A percentile compares a stretch with the other conserved stretches of the same genome.
These are phyloP conservation scores for Pristionchus maxplancki DNA, from an alignment of 2,888 invertebrate genomes.

Conservation along the genomic window DNA sequence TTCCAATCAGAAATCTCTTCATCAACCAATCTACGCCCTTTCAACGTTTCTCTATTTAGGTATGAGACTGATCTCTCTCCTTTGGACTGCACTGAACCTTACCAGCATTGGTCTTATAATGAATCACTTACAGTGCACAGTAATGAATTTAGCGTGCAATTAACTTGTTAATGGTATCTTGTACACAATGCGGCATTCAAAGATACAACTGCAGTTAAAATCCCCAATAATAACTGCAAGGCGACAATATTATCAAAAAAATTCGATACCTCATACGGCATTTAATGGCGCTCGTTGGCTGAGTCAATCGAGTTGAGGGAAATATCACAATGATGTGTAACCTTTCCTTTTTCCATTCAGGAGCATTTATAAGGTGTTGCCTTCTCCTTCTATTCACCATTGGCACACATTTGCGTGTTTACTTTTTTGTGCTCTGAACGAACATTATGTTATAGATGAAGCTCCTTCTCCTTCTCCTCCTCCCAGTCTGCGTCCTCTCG, in stretches of 20 bases:
- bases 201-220: neutral
- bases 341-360: neutral
- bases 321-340: neutral
- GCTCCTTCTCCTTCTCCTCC: neutral
- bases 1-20: neutral
- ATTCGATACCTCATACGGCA: neutral
- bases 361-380: neutral
- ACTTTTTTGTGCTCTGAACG: neutral
- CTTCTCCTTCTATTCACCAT: neutral
- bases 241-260: neutral
- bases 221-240: neutral
- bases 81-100: neutral
- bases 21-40: neutral
- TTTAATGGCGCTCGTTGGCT: neutral
- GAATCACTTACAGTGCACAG: no score
- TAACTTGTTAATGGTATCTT: no score
- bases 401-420: no score
- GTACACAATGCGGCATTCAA: neutral
- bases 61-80: neutral
- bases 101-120: no score
- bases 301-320: neutral
- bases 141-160: no score
- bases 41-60: neutral
- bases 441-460: neutral
- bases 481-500: neutral